Conservation (phyloP, 1,140 invertebrate species). For the Euwallacea similis region DNA sequence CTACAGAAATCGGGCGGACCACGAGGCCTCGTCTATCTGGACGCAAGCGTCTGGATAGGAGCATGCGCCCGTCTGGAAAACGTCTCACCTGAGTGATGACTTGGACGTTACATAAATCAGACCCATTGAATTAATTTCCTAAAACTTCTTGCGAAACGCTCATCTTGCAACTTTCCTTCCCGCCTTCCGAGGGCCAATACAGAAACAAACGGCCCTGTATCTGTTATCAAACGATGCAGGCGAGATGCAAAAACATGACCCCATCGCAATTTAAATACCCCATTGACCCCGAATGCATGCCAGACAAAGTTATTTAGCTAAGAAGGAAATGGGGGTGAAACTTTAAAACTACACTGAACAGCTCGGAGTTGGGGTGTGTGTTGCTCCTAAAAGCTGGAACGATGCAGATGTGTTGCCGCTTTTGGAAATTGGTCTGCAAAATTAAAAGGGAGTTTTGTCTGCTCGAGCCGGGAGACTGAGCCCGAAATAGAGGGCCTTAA, state of each 20-base stretch:
- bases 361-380: conserved; percentile 1
- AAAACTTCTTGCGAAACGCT: background rate
- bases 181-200: background rate
- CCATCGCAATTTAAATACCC: conserved; percentile 13
- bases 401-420: conserved; percentile 19
- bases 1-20: conserved; percentile 50
- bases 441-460: conserved; percentile 14
- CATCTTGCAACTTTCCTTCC: too few relatives aligned
- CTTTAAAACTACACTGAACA: conserved; percentile 12
- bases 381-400: conserved; percentile 10
- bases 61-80: conserved; percentile 43
- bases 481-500: too few relatives aligned
- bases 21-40: conserved; percentile 47
- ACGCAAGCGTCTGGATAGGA: conserved; percentile 44
- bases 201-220: background rate
- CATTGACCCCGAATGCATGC: conserved; percentile 11
- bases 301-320: conserved; percentile 13
- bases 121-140: conserved; percentile 6
- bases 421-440: conserved; percentile 17
- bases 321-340: conserved; percentile 6
- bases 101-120: conserved; percentile 19
- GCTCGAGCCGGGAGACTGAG: background rate
- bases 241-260: conserved; percentile 9
- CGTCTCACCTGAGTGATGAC: conserved; percentile 46
- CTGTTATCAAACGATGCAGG: background rate